Conservation (phyloP, 2,888 invertebrate species). For the Phasia obesa region DNA sequence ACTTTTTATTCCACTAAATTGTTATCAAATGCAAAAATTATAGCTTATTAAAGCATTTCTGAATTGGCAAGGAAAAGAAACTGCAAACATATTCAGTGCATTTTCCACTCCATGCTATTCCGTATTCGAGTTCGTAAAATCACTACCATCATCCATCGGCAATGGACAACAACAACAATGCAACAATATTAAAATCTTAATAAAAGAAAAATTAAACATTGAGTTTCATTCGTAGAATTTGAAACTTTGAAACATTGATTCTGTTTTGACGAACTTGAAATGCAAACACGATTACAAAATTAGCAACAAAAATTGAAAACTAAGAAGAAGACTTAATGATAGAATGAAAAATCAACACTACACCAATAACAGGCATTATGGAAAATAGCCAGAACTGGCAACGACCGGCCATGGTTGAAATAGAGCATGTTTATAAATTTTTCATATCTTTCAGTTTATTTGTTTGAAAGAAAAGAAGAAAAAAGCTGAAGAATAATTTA, state of each 20-base stretch:
- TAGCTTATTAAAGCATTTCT: slow-evolving; percentile 62
- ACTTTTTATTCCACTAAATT: slow-evolving; percentile 66
- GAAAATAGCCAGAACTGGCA: slow-evolving; percentile 22
- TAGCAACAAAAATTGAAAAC: slow-evolving; percentile 48
- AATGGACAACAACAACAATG: slow-evolving; percentile 11
- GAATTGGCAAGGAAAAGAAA: slow-evolving; percentile 31
- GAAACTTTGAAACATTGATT: slow-evolving; percentile 46
- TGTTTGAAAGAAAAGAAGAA: slow-evolving; percentile 11
- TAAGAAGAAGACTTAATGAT: slow-evolving; percentile 53
- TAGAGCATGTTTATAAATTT: slow-evolving; percentile 48
- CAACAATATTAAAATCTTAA: slow-evolving; percentile 38
- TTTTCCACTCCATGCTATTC: slow-evolving; percentile 22
- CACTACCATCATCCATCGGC: slow-evolving; percentile 39
- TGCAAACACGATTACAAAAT: slow-evolving; percentile 61
- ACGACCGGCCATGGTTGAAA: slow-evolving; percentile 13
- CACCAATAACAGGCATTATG: slow-evolving; percentile 54
- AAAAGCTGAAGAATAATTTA: slow-evolving; percentile 27
- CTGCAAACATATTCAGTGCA: slow-evolving; percentile 21
- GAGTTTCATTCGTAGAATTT: slow-evolving; percentile 53
- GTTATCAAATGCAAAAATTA: slow-evolving; percentile 69
- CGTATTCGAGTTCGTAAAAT: slow-evolving; percentile 41
- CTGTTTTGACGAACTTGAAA: slow-evolving; percentile 63
- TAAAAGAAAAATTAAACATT: slow-evolving; percentile 11
- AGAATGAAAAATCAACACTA: slow-evolving; percentile 57
- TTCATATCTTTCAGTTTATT: slow-evolving; percentile 6